phyloP scores from a whole-genome alignment of 2,888 invertebrate genomes.

The Alloscopus bannaensis region DNA sequence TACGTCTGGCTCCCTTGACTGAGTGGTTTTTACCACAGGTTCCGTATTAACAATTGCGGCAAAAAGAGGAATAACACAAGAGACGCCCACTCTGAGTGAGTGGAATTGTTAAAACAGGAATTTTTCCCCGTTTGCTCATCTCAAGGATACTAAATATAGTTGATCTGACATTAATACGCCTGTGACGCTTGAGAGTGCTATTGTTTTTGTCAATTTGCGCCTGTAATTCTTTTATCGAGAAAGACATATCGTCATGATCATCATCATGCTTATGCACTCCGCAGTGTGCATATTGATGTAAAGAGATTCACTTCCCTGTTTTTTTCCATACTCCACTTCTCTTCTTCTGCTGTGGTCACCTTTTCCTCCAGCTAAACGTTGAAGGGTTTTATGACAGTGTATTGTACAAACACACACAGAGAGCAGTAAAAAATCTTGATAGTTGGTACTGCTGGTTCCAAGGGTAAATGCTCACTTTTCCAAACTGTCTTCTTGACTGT shows the following conservation, averaged over 20 bases:
- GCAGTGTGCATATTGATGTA: neutral
- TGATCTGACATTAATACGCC: too few relatives aligned
- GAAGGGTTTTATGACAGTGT: neutral
- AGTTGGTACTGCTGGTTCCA: conserved; percentile 42
- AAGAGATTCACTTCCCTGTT: conserved; percentile 48
- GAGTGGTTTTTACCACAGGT: neutral
- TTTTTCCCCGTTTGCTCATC: too few relatives aligned
- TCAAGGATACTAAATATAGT: too few relatives aligned
- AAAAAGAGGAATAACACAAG: too few relatives aligned
- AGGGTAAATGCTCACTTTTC: conserved; percentile 43
- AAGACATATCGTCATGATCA: neutral
- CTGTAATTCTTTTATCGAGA: neutral
- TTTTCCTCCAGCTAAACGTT: conserved; percentile 42
- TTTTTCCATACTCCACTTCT: conserved; percentile 17
- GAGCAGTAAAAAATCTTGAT: conserved; percentile 3
- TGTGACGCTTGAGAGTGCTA: too few relatives aligned
- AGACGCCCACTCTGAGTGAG: too few relatives aligned
- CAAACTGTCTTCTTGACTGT: conserved; percentile 5
- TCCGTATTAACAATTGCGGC: too few relatives aligned
- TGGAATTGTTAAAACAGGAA: too few relatives aligned
- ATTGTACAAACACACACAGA: neutral
- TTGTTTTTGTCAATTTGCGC: conserved; percentile 1
- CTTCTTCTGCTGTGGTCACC: conserved; percentile 35
- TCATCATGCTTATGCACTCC: neutral
- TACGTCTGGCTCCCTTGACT: neutral